phyloP scores from a whole-genome alignment of 2,797 vertebrate genomes.

The Brachyrhaphis roseni region DNA sequence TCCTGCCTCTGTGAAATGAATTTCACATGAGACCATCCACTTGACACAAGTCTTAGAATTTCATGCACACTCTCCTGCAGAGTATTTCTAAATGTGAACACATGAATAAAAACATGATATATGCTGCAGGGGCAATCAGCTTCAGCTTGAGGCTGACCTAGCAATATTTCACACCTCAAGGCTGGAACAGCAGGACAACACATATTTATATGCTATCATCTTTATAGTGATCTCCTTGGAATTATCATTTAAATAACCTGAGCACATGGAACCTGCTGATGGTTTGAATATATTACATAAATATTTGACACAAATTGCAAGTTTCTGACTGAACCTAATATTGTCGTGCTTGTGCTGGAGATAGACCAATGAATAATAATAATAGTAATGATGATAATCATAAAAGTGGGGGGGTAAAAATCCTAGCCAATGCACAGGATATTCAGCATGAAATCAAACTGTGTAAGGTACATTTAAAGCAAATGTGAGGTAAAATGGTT shows the following conservation, averaged over 20 bases:
- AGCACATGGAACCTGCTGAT: slow-evolving; percentile 44
- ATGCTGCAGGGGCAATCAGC: slow-evolving; percentile 51
- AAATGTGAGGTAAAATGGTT: neutral
- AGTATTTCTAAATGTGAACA: slow-evolving; percentile 47
- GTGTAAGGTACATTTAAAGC: neutral
- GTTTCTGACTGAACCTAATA: slow-evolving; percentile 34
- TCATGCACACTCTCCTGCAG: slow-evolving; percentile 30
- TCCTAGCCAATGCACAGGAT: neutral
- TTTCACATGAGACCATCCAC: slow-evolving; percentile 42
- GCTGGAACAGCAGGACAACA: slow-evolving; percentile 44
- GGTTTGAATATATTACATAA: slow-evolving; percentile 53
- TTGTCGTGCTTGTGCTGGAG: slow-evolving; percentile 1
- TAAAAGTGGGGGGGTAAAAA: neutral
- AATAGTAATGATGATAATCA: neutral
- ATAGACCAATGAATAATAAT: slow-evolving; percentile 8
- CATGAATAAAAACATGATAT: slow-evolving; percentile 69
- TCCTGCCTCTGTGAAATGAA: slow-evolving; percentile 40
- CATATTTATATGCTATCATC: slow-evolving; percentile 60
- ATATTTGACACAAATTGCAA: slow-evolving; percentile 54
- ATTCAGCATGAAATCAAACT: neutral
- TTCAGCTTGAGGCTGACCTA: slow-evolving; percentile 61
- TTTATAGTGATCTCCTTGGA: slow-evolving; percentile 65
- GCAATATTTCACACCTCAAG: slow-evolving; percentile 74
- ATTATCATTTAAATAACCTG: slow-evolving; percentile 75
- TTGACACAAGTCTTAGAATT: slow-evolving; percentile 41